A percentile compares a stretch with the other conserved stretches of the same genome.
These are phyloP conservation scores for Rhagoletis zephyria DNA, from an alignment of 1,140 invertebrate species.

Conservation along the genomic window DNA sequence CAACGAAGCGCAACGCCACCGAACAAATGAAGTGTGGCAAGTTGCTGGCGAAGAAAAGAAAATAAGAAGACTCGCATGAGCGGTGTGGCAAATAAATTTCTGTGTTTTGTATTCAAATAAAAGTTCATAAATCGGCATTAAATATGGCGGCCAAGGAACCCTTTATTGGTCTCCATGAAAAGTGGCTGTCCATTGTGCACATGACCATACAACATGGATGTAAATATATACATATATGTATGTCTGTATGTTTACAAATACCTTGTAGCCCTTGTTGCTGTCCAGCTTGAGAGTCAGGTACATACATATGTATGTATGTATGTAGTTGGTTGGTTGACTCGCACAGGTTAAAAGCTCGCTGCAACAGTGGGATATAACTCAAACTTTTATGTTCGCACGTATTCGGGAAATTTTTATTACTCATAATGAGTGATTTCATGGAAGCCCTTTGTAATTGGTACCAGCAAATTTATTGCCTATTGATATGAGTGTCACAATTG, in stretches of 20 bases:
- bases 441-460: constrained; percentile 50
- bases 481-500: constrained; percentile 43
- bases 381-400: constrained; percentile 51
- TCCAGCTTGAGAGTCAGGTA: no score
- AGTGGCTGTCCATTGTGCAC: background rate
- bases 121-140: constrained; percentile 46
- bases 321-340: no score
- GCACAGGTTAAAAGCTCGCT: background rate
- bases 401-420: constrained; percentile 49
- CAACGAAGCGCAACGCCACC: constrained; percentile 2
- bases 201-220: constrained; percentile 8
- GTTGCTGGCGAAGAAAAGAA: background rate
- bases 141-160: constrained; percentile 31
- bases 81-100: constrained; percentile 38
- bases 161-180: constrained; percentile 45
- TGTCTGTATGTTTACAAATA: no score
- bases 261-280: no score
- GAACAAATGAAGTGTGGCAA: constrained; percentile 32
- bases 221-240: background rate
- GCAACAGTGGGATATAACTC: constrained; percentile 14
- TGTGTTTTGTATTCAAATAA: constrained; percentile 51
- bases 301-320: no score
- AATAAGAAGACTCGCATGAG: background rate
- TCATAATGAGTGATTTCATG: constrained; percentile 52
- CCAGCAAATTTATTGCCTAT: constrained; percentile 47